Conservation (phyloP, 2,888 invertebrate genomes). For the Zeuzera pyrina region DNA sequence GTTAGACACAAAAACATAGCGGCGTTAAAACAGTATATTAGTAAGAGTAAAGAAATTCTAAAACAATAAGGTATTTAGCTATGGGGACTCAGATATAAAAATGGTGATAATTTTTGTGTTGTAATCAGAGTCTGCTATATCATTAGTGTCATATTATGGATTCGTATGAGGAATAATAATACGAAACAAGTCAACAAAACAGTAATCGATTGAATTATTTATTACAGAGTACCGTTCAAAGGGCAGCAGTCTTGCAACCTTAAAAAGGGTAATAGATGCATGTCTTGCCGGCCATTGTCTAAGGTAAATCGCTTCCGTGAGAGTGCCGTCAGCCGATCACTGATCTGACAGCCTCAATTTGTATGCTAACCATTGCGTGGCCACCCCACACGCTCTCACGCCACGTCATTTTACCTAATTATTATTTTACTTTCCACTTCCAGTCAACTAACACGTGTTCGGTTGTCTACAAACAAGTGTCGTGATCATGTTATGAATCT, state of each 20-base stretch:
- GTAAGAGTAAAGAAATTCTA: no score
- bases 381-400: conserved; percentile 65
- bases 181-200: no score
- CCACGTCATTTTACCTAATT: conserved; percentile 20
- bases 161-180: no score
- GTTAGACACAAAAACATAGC: no score
- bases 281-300: conserved; percentile 66
- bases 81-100: no score
- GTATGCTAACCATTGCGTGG: conserved; percentile 43
- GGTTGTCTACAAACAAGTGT: conserved; percentile 34
- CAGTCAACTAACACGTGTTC: conserved; percentile 45
- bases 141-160: no score
- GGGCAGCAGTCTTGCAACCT: conserved; percentile 42
- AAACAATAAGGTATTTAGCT: no score
- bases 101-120: no score
- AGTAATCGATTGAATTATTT: no score
- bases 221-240: conserved; percentile 39
- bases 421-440: conserved; percentile 44
- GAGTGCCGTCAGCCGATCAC: conserved; percentile 32
- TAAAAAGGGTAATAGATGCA: conserved; percentile 69
- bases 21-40: no score
- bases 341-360: conserved; percentile 41
- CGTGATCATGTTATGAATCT: conserved; percentile 41
- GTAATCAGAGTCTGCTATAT: no score
- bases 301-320: conserved; percentile 68